Evolutionary conservation across 2,113 vertebrate genomes (phyloP).

Genomic region (Oncorhynchus nerka): DNA sequence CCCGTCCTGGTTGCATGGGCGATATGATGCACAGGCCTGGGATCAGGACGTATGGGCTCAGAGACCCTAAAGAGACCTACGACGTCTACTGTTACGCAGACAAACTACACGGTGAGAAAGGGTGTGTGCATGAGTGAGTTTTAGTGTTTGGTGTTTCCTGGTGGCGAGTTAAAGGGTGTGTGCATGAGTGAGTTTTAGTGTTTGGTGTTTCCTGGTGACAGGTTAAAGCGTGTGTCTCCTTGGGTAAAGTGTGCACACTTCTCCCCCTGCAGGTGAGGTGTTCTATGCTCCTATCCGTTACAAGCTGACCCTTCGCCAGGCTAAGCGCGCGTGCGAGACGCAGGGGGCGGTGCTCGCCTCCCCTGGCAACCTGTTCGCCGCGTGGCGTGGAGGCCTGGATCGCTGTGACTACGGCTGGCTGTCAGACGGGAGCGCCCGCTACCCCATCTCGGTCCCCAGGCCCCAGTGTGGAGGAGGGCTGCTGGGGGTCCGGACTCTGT

Average conservation of each 20-base stretch:
- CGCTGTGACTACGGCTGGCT: constrained; percentile 93
- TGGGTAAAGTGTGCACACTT: constrained; percentile 1
- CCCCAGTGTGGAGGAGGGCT: constrained; percentile 89
- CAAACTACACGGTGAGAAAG: constrained; percentile 80
- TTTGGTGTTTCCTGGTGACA: neutral
- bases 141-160: neutral
- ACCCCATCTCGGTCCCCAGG: constrained; percentile 85
- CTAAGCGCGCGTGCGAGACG: constrained; percentile 70
- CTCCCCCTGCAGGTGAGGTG: constrained; percentile 78
- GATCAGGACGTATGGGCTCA: constrained; percentile 85
- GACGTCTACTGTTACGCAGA: constrained; percentile 93
- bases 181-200: neutral
- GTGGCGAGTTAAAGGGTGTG: neutral
- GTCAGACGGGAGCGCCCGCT: constrained; percentile 88
- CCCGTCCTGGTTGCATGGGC: constrained; percentile 86
- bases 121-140: neutral
- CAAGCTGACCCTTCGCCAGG: constrained; percentile 82
- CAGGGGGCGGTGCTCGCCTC: constrained; percentile 75
- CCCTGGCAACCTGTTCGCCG: constrained; percentile 85
- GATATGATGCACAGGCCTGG: constrained; percentile 83
- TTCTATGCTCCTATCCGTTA: constrained; percentile 71
- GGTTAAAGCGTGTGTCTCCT: neutral
- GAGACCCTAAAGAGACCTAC: constrained; percentile 82
- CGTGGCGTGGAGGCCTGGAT: constrained; percentile 89
- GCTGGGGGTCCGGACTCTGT: constrained; percentile 91